Evolutionary conservation across 2,888 invertebrate genomes (phyloP).

Genomic region (Podabrus alpinus): DNA sequence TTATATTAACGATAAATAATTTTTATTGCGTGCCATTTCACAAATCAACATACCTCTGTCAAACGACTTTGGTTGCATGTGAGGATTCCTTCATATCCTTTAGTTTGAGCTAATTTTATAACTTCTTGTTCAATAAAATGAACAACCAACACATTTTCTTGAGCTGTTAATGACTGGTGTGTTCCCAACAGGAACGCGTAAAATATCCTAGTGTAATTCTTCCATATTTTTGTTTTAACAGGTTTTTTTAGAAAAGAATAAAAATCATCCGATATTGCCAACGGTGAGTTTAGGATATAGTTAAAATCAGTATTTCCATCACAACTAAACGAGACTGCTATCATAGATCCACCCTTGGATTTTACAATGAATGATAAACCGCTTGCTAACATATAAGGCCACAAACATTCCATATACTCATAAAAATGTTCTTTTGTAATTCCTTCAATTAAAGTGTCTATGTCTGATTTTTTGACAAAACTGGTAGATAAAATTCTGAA

Average conservation of each 20-base stretch:
- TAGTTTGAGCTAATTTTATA: conserved; percentile 65
- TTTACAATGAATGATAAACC: conserved; percentile 72
- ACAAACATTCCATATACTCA: conserved; percentile 68
- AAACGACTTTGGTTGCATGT: conserved; percentile 90
- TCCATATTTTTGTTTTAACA: conserved; percentile 66
- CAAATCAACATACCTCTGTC: conserved; percentile 59
- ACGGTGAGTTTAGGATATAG: conserved; percentile 70
- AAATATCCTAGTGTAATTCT: conserved; percentile 68
- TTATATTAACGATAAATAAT: neutral
- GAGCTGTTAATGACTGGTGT: conserved; percentile 63
- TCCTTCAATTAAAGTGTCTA: conserved; percentile 79
- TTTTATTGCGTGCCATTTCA: too few relatives aligned
- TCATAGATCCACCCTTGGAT: conserved; percentile 57
- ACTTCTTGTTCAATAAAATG: conserved; percentile 77
- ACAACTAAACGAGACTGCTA: conserved; percentile 79
- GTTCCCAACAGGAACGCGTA: conserved; percentile 91
- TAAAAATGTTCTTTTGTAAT: conserved; percentile 72
- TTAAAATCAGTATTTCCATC: conserved; percentile 79
- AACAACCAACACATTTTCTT: conserved; percentile 80
- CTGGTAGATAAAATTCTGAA: conserved; percentile 80
- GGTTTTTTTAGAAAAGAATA: conserved; percentile 76
- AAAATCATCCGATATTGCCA: conserved; percentile 76
- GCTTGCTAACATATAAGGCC: conserved; percentile 70
- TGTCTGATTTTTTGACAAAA: conserved; percentile 83
- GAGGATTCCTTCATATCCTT: conserved; percentile 73